Percentiles rank a stretch among this genome's conserved stretches.
These are phyloP conservation scores for Coleophora deauratella DNA, from an alignment of 2,888 invertebrate species.

Conservation along the genomic window DNA sequence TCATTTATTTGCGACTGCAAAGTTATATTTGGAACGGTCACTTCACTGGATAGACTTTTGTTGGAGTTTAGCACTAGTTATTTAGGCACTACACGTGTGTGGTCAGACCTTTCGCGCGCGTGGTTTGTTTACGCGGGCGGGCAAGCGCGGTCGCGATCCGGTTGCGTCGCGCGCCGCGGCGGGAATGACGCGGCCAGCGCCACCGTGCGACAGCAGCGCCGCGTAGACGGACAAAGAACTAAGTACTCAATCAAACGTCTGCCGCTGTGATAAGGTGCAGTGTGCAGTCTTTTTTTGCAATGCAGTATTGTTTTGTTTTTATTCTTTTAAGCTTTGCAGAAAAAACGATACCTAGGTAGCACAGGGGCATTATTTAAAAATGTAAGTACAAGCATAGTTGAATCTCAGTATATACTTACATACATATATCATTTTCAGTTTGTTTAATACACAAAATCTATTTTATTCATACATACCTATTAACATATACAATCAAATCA, in stretches of 20 bases:
- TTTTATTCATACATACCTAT: no score
- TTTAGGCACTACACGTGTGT: slow-evolving; percentile 48
- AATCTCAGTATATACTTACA: no score
- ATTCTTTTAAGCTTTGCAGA: no score
- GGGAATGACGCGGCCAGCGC: slow-evolving; percentile 60
- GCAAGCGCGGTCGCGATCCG: slow-evolving; percentile 43
- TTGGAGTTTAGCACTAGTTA: slow-evolving; percentile 34
- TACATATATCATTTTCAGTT: no score
- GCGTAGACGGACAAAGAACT: slow-evolving; percentile 30
- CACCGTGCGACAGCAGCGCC: slow-evolving; percentile 40
- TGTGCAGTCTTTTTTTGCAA: slow-evolving; percentile 30
- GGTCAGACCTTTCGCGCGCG: slow-evolving; percentile 26
- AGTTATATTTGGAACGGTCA: slow-evolving; percentile 19
- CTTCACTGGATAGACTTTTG: slow-evolving; percentile 44
- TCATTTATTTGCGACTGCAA: no score
- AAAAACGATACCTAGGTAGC: no score
- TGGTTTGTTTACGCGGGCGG: slow-evolving; percentile 34
- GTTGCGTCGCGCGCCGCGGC: slow-evolving; percentile 61
- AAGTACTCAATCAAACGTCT: slow-evolving; percentile 50
- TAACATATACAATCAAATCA: no score
- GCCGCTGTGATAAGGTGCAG: slow-evolving; percentile 35
- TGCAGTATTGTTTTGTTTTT: slow-evolving; percentile 23
- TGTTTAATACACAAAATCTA: no score
- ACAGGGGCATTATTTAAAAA: no score
- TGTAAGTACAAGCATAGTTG: no score